Base-by-base conservation (phyloP, 2,888 invertebrate genomes). In the Strigamia transsilvanica region DNA sequence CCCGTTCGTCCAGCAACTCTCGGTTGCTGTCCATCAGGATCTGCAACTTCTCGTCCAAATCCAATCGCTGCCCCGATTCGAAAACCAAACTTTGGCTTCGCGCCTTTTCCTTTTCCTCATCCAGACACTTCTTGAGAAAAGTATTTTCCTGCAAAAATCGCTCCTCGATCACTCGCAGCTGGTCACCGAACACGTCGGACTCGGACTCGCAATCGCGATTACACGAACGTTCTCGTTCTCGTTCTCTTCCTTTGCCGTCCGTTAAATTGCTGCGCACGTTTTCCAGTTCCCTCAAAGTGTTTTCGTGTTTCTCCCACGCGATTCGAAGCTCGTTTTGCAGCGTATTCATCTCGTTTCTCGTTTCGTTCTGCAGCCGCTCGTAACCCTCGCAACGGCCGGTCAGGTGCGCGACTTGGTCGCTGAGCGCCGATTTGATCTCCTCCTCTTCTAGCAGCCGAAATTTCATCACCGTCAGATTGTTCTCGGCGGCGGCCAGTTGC, bases 1-100 rank as follows among this genome's bases (percentile, higher is more conserved):
- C 46, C 7, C 41, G 34, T 42, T 80, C 80, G 5, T 80, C 46
- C 27, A 80, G 21, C 18, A 80, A 15, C 15, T 38, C n/a, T 42
- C 21, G 42, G 80, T 80, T 80, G 41, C 46, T 80, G 18, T 42
- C 46, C 80, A 80, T 80, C 41, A 80, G 13, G 1, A 80, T 38
- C 41, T 46, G 4, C n/a, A 80, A 13, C 41, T 80, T 80, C 9
- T 42, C 41, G 15, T 80, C n/a, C 80, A 10, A 18, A 32, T 79
- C 79, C 34, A 79, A 21, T 21, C 18, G 27, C n/a, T 41, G 18
- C n/a, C 23, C 4, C 5, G 32, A 73, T n/a, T 18, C 27, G 13
- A 15, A 15, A 78, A 78, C 13, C 12, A n/a, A 15, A 46, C 18
- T 38, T 80, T 80, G 34, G 4, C 21, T 2, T 38, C 21, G 27